Percentiles rank a stretch among this genome's conserved stretches.
Evolutionary conservation across 1,140 invertebrate species (phyloP).

Genomic region (Drosophila kurseongensis): DNA sequence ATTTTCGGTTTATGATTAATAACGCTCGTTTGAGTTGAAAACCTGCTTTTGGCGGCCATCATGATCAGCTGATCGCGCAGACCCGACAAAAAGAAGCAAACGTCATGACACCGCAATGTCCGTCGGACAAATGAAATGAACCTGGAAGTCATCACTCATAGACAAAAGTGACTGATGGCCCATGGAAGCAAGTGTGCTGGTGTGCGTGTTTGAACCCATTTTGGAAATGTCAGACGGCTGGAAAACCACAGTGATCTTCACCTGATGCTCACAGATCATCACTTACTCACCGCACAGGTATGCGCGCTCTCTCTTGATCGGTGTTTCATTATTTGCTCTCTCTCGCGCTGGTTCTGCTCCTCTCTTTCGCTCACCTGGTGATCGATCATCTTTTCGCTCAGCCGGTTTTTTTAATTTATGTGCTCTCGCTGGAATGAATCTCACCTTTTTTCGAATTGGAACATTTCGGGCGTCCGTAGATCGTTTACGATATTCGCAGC

Average conservation of each 20-base stretch:
- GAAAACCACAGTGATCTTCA: conserved; percentile 37
- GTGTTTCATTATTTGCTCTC: conserved; percentile 10
- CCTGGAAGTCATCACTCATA: conserved; percentile 22
- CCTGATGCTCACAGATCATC: conserved; percentile 19
- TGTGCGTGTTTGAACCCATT: conserved; percentile 58
- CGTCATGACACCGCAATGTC: conserved; percentile 62
- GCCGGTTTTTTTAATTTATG: conserved; percentile 69
- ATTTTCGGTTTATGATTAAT: conserved; percentile 65
- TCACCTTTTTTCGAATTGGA: conserved; percentile 78
- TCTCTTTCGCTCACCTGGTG: conserved; percentile 43
- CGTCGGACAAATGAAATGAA: conserved; percentile 57
- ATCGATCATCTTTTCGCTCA: conserved; percentile 78
- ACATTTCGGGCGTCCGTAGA: conserved; percentile 29
- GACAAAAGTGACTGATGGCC: conserved; percentile 8
- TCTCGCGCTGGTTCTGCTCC: conserved; percentile 10
- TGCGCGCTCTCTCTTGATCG: conserved; percentile 25
- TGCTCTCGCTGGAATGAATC: conserved; percentile 70
- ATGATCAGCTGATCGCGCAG: conserved; percentile 71
- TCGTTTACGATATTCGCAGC: conserved; percentile 70
- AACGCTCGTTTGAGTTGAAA: conserved; percentile 40
- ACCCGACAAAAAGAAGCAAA: conserved; percentile 23
- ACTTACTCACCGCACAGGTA: conserved; percentile 56
- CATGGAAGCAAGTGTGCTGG: conserved; percentile 3
- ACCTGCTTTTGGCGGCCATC: conserved; percentile 80
- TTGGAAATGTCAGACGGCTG: conserved; percentile 52